phyloP scores from a whole-genome alignment of 2,797 vertebrate genomes.

The Sebastes iracundus region DNA sequence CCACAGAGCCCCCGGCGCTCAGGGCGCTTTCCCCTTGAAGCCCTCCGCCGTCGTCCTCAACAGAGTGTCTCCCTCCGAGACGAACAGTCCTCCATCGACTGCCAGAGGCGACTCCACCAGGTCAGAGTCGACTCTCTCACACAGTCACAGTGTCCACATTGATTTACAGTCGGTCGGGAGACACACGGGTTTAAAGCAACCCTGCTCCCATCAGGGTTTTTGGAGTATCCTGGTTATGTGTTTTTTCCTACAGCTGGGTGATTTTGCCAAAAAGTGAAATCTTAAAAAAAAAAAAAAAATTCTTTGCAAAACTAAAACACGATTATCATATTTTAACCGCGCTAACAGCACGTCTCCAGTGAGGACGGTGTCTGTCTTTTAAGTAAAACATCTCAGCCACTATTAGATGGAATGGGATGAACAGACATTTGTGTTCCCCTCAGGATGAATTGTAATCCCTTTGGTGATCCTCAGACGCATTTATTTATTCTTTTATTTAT shows the following conservation, averaged over 20 bases:
- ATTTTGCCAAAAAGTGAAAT: neutral
- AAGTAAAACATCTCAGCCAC: neutral
- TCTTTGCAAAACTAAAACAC: neutral
- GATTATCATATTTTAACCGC: neutral
- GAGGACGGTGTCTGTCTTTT: neutral
- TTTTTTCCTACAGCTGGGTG: neutral
- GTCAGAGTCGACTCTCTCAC: constrained; percentile 29
- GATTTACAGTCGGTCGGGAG: neutral
- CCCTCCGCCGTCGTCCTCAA: constrained; percentile 6
- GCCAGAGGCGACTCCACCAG: constrained; percentile 35
- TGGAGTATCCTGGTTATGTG: neutral
- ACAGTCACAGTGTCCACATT: too few species aligned
- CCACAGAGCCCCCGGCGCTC: neutral
- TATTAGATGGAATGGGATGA: neutral
- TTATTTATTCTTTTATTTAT: neutral
- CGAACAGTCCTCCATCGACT: neutral
- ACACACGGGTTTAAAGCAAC: neutral
- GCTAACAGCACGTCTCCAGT: neutral
- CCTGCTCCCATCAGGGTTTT: neutral
- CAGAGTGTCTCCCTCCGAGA: neutral
- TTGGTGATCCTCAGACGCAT: neutral
- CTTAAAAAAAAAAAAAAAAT: too few species aligned
- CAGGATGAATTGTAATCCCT: neutral
- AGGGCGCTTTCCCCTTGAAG: neutral
- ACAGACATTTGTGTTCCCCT: neutral